Conservation (phyloP, 2,797 vertebrate species). For the Epinephelus coioides region DNA sequence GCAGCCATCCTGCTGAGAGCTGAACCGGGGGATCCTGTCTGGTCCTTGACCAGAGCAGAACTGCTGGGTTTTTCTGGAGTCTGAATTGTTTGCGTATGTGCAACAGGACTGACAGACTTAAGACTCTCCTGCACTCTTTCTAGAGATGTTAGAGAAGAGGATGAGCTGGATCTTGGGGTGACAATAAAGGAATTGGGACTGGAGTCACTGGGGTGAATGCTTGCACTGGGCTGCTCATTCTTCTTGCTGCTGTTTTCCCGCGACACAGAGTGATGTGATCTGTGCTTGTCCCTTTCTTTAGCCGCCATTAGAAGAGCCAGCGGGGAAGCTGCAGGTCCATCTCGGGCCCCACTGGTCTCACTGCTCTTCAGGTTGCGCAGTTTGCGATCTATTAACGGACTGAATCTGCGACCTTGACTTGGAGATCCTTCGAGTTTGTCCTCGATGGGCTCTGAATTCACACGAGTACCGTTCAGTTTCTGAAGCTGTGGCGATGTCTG, state of each 20-base stretch:
- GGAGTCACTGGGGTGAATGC: slow-evolving; percentile 61
- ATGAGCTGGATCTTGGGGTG: slow-evolving; percentile 56
- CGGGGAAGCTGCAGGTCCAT: slow-evolving; percentile 76
- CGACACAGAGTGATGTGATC: slow-evolving; percentile 43
- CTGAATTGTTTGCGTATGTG: slow-evolving; percentile 18
- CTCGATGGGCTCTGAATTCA: slow-evolving; percentile 44
- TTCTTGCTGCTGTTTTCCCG: slow-evolving; percentile 67
- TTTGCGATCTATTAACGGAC: slow-evolving; percentile 79
- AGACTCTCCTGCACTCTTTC: slow-evolving; percentile 43
- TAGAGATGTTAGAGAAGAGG: slow-evolving; percentile 46
- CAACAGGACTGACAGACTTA: slow-evolving; percentile 18
- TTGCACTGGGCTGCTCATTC: slow-evolving; percentile 53
- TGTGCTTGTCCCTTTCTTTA: slow-evolving; percentile 84
- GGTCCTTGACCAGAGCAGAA: slow-evolving; percentile 23
- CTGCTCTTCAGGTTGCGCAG: slow-evolving; percentile 67
- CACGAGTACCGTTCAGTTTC: slow-evolving; percentile 27
- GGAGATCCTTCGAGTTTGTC: slow-evolving; percentile 36
- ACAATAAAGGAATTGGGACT: slow-evolving; percentile 73
- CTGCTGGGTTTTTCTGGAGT: slow-evolving; percentile 31
- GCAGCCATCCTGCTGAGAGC: slow-evolving; percentile 13
- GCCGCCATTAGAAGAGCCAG: slow-evolving; percentile 86
- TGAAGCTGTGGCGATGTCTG: slow-evolving; percentile 58
- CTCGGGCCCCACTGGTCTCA: slow-evolving; percentile 61
- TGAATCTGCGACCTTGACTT: slow-evolving; percentile 61
- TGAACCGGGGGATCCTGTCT: slow-evolving; percentile 21